phyloP scores from a whole-genome alignment of 2,113 vertebrate genomes.

The Semnopithecus entellus region DNA sequence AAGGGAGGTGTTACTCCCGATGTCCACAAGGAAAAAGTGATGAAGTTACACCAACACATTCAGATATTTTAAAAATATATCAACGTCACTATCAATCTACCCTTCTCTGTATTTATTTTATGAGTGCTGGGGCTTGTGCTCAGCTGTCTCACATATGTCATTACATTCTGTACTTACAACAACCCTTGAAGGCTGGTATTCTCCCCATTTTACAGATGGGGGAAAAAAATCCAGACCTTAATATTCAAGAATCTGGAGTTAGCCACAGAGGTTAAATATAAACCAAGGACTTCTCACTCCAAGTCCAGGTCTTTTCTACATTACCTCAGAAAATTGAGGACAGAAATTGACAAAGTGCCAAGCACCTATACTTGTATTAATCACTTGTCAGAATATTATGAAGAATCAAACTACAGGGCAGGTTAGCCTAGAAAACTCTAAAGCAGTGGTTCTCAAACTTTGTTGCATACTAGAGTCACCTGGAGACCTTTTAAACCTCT shows the following conservation, averaged over 20 bases:
- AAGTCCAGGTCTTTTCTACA: not conserved
- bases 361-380: not conserved
- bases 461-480: not conserved
- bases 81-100: not conserved
- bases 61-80: not conserved
- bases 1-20: not conserved
- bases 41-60: not conserved
- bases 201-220: not conserved
- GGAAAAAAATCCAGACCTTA: not conserved
- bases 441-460: not conserved
- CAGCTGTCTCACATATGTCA: not conserved
- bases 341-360: not conserved
- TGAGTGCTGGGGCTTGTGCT: not conserved
- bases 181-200: not conserved
- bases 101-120: not conserved
- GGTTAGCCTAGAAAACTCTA: not conserved
- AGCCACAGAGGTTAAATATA: not conserved
- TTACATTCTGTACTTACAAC: not conserved
- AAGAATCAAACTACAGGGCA: not conserved
- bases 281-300: not conserved
- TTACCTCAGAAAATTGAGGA: not conserved
- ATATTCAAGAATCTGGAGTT: not conserved
- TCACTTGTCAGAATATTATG: not conserved
- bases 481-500: not conserved
- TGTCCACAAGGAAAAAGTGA: not conserved